phyloP scores from a whole-genome alignment of 2,113 vertebrate genomes.

The Pyxicephalus adspersus region DNA sequence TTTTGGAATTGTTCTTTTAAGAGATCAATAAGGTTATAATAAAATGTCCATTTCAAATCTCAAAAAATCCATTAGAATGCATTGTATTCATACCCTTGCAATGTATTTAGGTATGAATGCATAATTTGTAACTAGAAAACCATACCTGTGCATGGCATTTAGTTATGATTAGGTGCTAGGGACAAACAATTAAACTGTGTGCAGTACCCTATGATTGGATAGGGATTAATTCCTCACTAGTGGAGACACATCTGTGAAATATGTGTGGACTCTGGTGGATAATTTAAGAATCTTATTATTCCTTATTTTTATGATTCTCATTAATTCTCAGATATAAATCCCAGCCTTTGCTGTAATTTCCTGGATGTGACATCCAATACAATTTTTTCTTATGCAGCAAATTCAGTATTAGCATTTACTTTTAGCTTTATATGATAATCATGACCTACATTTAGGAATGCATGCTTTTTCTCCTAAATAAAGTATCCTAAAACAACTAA shows the following conservation, averaged over 20 bases:
- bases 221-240: too few relatives aligned
- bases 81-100: too few relatives aligned
- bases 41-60: too few relatives aligned
- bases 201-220: too few relatives aligned
- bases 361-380: neutral
- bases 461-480: neutral
- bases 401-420: neutral
- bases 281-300: constrained; percentile 17
- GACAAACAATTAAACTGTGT: too few relatives aligned
- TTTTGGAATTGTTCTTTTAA: too few relatives aligned
- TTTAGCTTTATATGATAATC: constrained; percentile 8
- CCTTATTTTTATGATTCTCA: constrained; percentile 19
- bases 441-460: neutral
- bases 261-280: constrained; percentile 5
- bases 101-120: too few relatives aligned
- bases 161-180: too few relatives aligned
- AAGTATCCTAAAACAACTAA: neutral
- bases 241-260: neutral
- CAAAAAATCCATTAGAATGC: too few relatives aligned
- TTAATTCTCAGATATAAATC: constrained; percentile 3
- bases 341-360: neutral
- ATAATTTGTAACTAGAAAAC: too few relatives aligned
- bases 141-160: too few relatives aligned
- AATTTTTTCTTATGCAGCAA: neutral
- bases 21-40: too few relatives aligned